Base-by-base conservation (phyloP, 2,888 invertebrate species). In the Selenia dentaria region DNA sequence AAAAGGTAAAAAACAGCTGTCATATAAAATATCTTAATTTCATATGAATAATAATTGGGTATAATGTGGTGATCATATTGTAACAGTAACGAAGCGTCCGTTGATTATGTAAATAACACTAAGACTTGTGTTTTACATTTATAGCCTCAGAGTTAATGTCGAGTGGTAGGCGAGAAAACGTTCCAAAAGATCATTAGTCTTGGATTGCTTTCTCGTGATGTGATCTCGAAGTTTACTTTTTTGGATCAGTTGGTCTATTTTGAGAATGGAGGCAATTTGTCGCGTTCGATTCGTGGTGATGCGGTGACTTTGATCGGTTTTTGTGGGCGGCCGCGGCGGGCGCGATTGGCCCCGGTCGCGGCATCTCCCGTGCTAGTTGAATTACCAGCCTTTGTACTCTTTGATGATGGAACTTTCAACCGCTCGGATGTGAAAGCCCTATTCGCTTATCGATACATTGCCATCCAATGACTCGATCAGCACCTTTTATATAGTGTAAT, bases 281-380 rank as follows among this genome's bases (percentile, higher is more conserved):
- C 83, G 84, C 84, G 70, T 77, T 66, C 70, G 79, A 74, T 79
- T 72, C 74, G 79, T 74, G 72, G 74, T 69, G 67, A 64, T 46
- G 83, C 85, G 84, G 84, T 65, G 43, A 57, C 85, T 89, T 89
- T 88, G 88, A 88, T 74, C 58, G 65, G 71, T 85, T 87, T 88
- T 90, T 83, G 75, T 82, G 76, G 47, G 52, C 57, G 46, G 41
- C 33, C 18, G 27, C 32, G 36, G 37, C 41, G 54, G 55, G 63
- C 53, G 58, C 74, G 79, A 84, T 83, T 83, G 80, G 82, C 72
- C 64, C 71, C 74, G 77, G 65, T 52, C 46, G 50, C 43, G 28
- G 42, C 25, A 39, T 27, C 44, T 40, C 34, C 22, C 10, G 25
- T 25, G 49, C 55, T 74, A 70, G 74, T 75, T 74, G 65, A 70